These are phyloP conservation scores for Morpho helenor DNA, from an alignment of 2,888 invertebrate genomes.

Conservation along the genomic window DNA sequence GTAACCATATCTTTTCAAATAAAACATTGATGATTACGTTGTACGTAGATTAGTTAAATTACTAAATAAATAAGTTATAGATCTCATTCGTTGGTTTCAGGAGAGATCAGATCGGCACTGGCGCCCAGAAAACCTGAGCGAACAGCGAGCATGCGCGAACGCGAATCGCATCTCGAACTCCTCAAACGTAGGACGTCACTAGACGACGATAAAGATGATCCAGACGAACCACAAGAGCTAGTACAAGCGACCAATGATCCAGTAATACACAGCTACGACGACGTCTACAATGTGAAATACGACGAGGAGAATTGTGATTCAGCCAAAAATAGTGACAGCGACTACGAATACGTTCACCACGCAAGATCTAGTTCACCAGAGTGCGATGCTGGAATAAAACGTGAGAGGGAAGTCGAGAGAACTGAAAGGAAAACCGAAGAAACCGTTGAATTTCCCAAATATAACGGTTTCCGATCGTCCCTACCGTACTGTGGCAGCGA, in stretches of 20 bases:
- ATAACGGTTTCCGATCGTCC: constrained; percentile 81
- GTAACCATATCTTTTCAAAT: too few relatives aligned
- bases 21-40: too few relatives aligned
- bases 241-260: constrained; percentile 71
- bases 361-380: constrained; percentile 84
- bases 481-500: constrained; percentile 91
- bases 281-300: constrained; percentile 71
- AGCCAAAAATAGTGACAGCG: constrained; percentile 78
- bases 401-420: constrained; percentile 52
- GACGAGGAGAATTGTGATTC: constrained; percentile 68
- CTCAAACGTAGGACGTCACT: constrained; percentile 71
- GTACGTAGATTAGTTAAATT: background rate
- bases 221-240: constrained; percentile 63
- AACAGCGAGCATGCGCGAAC: constrained; percentile 91
- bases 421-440: constrained; percentile 52
- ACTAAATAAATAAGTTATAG: constrained; percentile 17
- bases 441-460: constrained; percentile 79
- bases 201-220: constrained; percentile 76
- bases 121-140: constrained; percentile 91
- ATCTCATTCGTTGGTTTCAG: constrained; percentile 55
- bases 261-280: constrained; percentile 71
- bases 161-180: constrained; percentile 83
- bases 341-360: constrained; percentile 82
- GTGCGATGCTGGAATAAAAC: constrained; percentile 80
- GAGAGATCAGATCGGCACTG: constrained; percentile 90